These are phyloP conservation scores for Hypanus sabinus DNA, from an alignment of 2,113 vertebrate genomes.

Conservation along the genomic window DNA sequence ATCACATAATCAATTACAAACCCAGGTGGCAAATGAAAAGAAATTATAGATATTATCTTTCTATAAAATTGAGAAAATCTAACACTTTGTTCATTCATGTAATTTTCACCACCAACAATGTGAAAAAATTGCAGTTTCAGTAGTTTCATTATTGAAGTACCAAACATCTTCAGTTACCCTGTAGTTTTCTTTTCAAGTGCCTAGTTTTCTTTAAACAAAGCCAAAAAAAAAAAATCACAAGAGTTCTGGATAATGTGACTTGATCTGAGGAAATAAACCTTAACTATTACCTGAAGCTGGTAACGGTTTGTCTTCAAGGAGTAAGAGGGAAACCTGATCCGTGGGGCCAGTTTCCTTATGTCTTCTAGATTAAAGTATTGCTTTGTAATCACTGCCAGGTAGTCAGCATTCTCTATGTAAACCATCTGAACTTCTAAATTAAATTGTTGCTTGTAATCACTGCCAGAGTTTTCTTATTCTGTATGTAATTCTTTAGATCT, in stretches of 20 bases:
- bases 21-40: neutral
- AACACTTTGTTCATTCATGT: too few relatives aligned
- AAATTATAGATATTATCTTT: neutral
- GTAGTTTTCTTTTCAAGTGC: neutral
- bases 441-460: neutral
- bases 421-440: neutral
- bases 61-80: neutral
- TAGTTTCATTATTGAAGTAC: too few relatives aligned
- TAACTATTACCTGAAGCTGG: neutral
- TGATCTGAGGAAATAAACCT: neutral
- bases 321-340: neutral
- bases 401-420: neutral
- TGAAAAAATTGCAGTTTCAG: neutral
- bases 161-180: neutral
- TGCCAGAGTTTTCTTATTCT: neutral
- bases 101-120: neutral
- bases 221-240: neutral
- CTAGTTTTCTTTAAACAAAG: neutral
- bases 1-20: neutral
- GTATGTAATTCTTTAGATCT: neutral
- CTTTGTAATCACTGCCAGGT: neutral
- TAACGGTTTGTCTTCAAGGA: neutral
- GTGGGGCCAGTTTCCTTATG: neutral
- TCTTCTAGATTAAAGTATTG: neutral
- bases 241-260: neutral